Percentiles rank a stretch among this genome's conserved stretches.
These are phyloP conservation scores for Bovichtus diacanthus DNA, from an alignment of 2,797 vertebrate species.

Conservation along the genomic window DNA sequence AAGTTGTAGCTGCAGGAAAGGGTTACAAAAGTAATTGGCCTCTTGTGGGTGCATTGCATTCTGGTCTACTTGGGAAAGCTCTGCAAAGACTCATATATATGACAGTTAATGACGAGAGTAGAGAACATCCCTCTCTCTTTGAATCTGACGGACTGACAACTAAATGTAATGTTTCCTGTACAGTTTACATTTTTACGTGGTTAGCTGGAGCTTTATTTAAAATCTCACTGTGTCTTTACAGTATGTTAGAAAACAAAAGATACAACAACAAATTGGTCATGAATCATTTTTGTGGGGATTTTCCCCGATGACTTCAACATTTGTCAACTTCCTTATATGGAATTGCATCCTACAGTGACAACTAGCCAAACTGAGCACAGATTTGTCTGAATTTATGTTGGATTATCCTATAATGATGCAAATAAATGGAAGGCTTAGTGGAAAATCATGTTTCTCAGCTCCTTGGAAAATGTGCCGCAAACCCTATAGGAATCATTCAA, in stretches of 20 bases:
- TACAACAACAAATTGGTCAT: background rate
- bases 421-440: background rate
- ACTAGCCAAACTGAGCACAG: background rate
- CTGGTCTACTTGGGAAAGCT: background rate
- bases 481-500: background rate
- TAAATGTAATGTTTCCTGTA: background rate
- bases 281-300: background rate
- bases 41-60: background rate
- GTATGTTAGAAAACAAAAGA: background rate
- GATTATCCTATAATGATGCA: background rate
- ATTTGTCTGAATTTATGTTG: background rate
- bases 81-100: background rate
- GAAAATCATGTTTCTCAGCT: background rate
- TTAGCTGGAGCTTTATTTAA: background rate
- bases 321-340: background rate
- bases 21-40: background rate
- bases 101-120: background rate
- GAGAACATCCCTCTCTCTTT: slow-evolving; percentile 1
- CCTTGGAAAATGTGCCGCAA: background rate
- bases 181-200: background rate
- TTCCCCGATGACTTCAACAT: background rate
- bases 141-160: background rate
- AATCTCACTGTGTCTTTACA: background rate
- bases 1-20: background rate
- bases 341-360: background rate